Evolutionary conservation across 2,797 vertebrate species (phyloP).

Genomic region (Lepilemur septentrionalis): DNA sequence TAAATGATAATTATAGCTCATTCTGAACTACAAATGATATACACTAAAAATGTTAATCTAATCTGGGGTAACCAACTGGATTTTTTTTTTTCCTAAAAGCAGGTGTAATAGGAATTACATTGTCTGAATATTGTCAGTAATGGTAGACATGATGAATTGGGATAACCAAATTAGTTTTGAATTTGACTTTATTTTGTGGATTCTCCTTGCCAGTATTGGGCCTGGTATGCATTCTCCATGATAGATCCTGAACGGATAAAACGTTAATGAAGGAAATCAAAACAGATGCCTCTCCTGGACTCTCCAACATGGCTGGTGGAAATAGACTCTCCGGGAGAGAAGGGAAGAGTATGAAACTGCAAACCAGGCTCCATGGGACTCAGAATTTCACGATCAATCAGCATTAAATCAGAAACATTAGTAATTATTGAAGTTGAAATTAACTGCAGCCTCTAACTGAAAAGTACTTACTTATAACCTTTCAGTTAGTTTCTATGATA

Average conservation of each 20-base stretch:
- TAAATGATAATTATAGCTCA: constrained; percentile 70
- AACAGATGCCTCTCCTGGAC: constrained; percentile 76
- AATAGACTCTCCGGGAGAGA: constrained; percentile 74
- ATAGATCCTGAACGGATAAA: constrained; percentile 80
- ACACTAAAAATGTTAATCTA: constrained; percentile 76
- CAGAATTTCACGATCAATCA: constrained; percentile 65
- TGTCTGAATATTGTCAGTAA: constrained; percentile 69
- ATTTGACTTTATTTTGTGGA: constrained; percentile 67
- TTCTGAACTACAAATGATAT: constrained; percentile 72
- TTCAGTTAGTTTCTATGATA: constrained; percentile 76
- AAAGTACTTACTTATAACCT: constrained; percentile 69
- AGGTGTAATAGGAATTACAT: constrained; percentile 67
- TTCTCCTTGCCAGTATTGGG: constrained; percentile 58
- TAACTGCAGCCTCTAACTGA: constrained; percentile 74
- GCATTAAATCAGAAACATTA: constrained; percentile 79
- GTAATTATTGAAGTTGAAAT: constrained; percentile 76
- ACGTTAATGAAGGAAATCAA: constrained; percentile 80
- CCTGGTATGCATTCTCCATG: constrained; percentile 63
- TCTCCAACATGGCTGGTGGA: constrained; percentile 69
- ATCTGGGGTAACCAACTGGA: constrained; percentile 69
- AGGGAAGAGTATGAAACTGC: constrained; percentile 54
- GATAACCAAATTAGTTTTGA: constrained; percentile 56
- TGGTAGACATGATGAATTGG: constrained; percentile 60
- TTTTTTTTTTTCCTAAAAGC: constrained; percentile 37
- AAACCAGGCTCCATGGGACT: constrained; percentile 61